These are phyloP conservation scores for Microtus ochrogaster DNA, from an alignment of 2,113 vertebrate genomes.

Conservation along the genomic window DNA sequence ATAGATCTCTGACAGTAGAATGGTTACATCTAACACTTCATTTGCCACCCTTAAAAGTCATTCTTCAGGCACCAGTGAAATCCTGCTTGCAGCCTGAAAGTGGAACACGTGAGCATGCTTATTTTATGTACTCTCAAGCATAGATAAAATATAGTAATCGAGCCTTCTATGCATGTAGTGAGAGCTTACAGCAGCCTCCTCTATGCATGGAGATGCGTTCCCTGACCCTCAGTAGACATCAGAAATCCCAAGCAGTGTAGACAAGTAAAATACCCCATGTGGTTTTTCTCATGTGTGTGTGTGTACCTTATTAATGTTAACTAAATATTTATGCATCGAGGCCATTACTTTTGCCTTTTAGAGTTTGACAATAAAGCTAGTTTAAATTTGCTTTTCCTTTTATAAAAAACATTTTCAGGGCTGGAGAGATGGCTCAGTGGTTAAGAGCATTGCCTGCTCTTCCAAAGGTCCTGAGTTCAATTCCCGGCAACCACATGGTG, in stretches of 20 bases:
- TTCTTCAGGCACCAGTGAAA: constrained; percentile 44
- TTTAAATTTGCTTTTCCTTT: background rate
- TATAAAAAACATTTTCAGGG: background rate
- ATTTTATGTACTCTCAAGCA: constrained; percentile 1
- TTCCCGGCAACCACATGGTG: no score
- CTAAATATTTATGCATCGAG: background rate
- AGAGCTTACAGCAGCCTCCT: background rate
- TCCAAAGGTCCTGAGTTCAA: no score
- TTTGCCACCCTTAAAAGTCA: constrained; percentile 43
- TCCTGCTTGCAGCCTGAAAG: constrained; percentile 20
- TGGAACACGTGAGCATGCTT: background rate
- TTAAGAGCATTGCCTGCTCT: no score
- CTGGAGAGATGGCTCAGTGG: no score
- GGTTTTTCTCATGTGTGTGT: background rate
- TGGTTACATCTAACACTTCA: constrained; percentile 52
- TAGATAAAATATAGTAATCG: background rate
- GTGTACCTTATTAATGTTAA: background rate
- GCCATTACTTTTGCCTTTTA: background rate
- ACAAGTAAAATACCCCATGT: background rate
- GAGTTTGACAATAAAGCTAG: background rate
- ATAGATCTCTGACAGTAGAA: constrained; percentile 67
- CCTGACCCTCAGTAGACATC: no score
- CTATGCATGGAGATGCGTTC: no score
- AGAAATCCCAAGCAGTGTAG: background rate
- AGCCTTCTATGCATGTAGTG: background rate